These are phyloP conservation scores for Scelioninae gen. 1 DNA, from an alignment of 2,888 invertebrate species.

Conservation along the genomic window DNA sequence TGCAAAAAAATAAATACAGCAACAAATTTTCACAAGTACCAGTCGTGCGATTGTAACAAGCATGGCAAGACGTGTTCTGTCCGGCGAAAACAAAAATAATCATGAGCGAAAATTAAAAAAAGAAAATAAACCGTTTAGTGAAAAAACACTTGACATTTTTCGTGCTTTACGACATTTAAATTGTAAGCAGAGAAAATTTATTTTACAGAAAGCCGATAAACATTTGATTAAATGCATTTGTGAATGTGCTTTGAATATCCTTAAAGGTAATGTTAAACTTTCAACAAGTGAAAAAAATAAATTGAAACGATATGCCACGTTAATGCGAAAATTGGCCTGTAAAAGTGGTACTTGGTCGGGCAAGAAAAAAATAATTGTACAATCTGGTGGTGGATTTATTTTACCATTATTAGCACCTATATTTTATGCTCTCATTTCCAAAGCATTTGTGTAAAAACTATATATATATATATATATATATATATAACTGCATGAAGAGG, in stretches of 20 bases:
- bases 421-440: not conserved
- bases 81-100: no score
- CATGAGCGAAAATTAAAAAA: not conserved
- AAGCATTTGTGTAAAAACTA: not conserved
- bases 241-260: constrained; percentile 7
- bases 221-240: not conserved
- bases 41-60: no score
- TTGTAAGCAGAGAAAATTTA: not conserved
- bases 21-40: no score
- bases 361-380: constrained; percentile 19
- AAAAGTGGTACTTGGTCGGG: not conserved
- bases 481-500: no score
- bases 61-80: no score
- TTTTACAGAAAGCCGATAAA: not conserved
- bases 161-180: not conserved
- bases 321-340: not conserved
- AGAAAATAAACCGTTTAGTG: not conserved
- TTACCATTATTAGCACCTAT: not conserved
- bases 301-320: not conserved
- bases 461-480: no score
- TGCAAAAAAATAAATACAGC: no score
- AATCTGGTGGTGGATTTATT: constrained; percentile 2
- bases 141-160: not conserved
- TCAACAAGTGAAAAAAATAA: not conserved
- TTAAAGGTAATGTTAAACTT: constrained; percentile 4